phyloP scores from a whole-genome alignment of 1,140 invertebrate species.

The Drosophila aff. region DNA sequence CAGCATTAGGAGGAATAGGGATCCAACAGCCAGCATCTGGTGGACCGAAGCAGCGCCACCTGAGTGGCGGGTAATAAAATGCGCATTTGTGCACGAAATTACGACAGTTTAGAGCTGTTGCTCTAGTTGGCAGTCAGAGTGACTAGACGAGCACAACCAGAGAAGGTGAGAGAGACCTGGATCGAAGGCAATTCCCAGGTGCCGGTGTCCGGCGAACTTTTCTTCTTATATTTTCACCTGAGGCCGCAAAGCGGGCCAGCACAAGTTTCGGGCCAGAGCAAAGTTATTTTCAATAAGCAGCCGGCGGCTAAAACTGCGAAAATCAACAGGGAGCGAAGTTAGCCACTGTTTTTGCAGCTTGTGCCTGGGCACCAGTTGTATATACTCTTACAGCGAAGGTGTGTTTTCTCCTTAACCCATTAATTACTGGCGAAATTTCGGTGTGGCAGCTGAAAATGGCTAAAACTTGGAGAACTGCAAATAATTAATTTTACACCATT shows the following conservation, averaged over 20 bases:
- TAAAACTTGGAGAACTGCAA: not conserved
- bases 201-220: conserved; percentile 33
- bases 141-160: conserved; percentile 16
- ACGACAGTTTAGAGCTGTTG: conserved; percentile 57
- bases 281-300: conserved; percentile 76
- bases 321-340: conserved; percentile 43
- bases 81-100: conserved; percentile 80
- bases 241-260: conserved; percentile 44
- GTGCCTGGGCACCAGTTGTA: not conserved
- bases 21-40: conserved; percentile 5
- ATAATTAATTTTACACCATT: conserved; percentile 9
- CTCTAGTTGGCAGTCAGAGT: conserved; percentile 23
- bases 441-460: conserved; percentile 9
- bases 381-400: not conserved
- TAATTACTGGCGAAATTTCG: conserved; percentile 16
- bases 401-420: conserved; percentile 18
- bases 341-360: conserved; percentile 24
- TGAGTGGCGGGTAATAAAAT: conserved; percentile 76
- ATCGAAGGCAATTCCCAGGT: conserved; percentile 34
- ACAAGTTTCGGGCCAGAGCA: conserved; percentile 44
- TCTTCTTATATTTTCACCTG: conserved; percentile 26
- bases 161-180: not conserved
- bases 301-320: conserved; percentile 46
- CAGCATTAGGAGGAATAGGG: not conserved
- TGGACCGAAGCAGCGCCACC: conserved; percentile 27